Percentiles rank a stretch among this genome's conserved stretches.
These are phyloP conservation scores for Rhynchonema sp. DNA, from an alignment of 2,888 invertebrate species.

Conservation along the genomic window DNA sequence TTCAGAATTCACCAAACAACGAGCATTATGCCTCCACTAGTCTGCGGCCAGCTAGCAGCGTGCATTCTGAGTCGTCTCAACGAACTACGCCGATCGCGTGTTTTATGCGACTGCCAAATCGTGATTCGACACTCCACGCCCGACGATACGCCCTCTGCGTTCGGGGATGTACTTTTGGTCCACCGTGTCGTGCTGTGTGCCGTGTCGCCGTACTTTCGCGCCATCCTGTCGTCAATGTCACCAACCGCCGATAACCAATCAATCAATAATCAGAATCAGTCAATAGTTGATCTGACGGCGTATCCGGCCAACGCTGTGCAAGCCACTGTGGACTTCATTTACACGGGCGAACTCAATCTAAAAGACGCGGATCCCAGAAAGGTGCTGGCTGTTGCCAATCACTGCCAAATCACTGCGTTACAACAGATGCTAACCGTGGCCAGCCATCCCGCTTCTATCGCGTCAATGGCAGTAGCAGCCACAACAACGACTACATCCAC, in stretches of 20 bases:
- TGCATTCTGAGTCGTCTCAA: background rate
- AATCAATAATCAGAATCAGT: too few relatives aligned
- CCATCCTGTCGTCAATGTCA: background rate
- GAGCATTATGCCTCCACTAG: background rate
- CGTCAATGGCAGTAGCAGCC: too few relatives aligned
- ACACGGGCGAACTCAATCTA: background rate
- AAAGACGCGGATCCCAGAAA: background rate
- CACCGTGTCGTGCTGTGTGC: background rate
- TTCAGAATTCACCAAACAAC: background rate
- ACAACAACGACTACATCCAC: too few relatives aligned
- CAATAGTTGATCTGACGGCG: background rate
- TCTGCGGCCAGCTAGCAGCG: background rate
- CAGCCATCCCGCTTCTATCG: too few relatives aligned
- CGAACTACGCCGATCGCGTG: background rate
- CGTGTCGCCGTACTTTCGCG: background rate
- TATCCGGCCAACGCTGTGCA: background rate
- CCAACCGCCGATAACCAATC: too few relatives aligned
- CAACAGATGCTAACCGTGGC: too few relatives aligned
- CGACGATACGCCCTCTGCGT: background rate
- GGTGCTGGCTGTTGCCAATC: background rate
- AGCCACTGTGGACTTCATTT: background rate
- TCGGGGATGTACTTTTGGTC: background rate
- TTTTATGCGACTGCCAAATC: background rate
- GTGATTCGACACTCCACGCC: background rate
- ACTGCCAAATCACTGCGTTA: background rate